phyloP scores from a whole-genome alignment of 1,140 invertebrate species.

The Aphis gossypii region DNA sequence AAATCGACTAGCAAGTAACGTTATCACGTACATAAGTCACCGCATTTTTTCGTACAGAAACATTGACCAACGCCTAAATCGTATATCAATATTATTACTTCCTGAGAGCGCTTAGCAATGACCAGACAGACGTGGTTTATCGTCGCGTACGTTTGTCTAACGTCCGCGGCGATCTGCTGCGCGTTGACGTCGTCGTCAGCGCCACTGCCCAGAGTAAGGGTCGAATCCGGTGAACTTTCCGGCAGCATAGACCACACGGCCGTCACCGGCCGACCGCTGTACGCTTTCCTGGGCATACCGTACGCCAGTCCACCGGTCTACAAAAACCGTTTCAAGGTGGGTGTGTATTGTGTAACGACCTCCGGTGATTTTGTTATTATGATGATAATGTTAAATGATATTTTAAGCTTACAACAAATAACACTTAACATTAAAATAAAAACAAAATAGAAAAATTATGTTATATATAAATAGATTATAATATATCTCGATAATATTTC shows the following conservation, averaged over 20 bases:
- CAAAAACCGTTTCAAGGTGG: constrained; percentile 69
- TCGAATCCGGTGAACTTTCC: constrained; percentile 57
- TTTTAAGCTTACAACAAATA: too few relatives aligned
- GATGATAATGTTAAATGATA: not conserved
- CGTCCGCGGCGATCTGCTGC: not conserved
- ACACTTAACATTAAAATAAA: too few relatives aligned
- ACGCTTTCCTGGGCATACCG: constrained; percentile 69
- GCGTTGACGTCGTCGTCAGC: not conserved
- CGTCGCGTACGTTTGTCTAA: not conserved
- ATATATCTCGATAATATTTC: too few relatives aligned
- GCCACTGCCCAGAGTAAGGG: constrained; percentile 4
- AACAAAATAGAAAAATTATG: too few relatives aligned
- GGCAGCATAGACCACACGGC: constrained; percentile 23
- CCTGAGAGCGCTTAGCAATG: not conserved
- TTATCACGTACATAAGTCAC: not conserved
- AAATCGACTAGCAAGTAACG: not conserved
- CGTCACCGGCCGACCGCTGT: constrained; percentile 48
- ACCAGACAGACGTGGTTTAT: not conserved
- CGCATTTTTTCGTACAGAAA: not conserved
- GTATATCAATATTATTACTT: not conserved
- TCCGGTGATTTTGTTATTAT: not conserved
- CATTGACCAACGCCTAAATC: not conserved
- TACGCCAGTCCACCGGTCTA: constrained; percentile 70
- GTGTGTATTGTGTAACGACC: not conserved
- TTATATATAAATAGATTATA: too few relatives aligned